Conservation (phyloP, 2,797 vertebrate genomes). For the Leuciscus waleckii region DNA sequence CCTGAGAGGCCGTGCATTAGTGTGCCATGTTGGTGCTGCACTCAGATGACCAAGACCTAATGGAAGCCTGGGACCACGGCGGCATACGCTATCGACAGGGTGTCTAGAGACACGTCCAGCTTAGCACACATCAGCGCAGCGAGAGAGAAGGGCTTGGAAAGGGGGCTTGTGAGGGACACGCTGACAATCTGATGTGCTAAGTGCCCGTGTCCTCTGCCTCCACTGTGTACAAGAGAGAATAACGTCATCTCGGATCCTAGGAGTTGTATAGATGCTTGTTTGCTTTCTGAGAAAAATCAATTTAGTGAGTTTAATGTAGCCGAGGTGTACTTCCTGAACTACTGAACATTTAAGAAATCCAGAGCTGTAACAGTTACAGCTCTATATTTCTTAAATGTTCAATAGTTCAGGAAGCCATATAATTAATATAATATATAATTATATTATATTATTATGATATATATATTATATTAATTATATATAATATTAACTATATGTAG, state of each 20-base stretch:
- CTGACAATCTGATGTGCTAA: constrained; percentile 34
- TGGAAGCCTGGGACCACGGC: constrained; percentile 38
- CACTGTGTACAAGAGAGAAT: neutral
- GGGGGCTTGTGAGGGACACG: constrained; percentile 21
- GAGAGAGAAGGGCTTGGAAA: constrained; percentile 8
- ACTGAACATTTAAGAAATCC: neutral
- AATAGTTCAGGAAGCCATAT: no score
- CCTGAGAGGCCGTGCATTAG: constrained; percentile 51
- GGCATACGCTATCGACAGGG: neutral
- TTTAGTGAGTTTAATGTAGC: constrained; percentile 1
- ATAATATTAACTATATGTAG: no score
- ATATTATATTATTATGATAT: neutral
- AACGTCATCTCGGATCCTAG: neutral
- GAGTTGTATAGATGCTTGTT: neutral
- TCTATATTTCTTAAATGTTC: no score
- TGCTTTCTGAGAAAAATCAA: constrained; percentile 5
- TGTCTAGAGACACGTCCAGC: constrained; percentile 25
- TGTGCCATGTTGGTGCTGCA: constrained; percentile 20
- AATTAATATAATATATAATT: no score
- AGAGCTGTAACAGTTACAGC: neutral
- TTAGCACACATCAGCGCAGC: constrained; percentile 21
- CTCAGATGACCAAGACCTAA: constrained; percentile 37
- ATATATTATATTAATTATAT: no score
- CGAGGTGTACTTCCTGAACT: neutral
- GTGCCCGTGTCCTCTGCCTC: neutral